Conservation (phyloP, 2,888 invertebrate species). For the Cosmopolites sordidus region DNA sequence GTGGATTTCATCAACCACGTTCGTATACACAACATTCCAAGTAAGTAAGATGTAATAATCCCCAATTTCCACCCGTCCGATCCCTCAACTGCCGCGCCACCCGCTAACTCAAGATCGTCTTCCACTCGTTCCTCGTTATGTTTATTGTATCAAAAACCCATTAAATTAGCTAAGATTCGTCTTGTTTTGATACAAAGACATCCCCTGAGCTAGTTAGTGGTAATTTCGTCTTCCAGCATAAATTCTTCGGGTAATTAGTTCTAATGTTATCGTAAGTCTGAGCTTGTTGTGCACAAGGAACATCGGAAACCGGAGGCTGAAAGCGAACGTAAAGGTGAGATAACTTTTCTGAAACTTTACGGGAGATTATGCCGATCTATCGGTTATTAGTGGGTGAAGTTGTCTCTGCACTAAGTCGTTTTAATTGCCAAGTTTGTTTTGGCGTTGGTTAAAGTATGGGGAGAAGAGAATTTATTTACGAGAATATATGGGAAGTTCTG, state of each 20-base stretch:
- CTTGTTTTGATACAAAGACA: background rate
- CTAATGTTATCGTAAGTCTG: background rate
- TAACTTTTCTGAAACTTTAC: conserved; percentile 1
- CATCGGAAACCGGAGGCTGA: background rate
- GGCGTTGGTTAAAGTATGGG: too few relatives aligned
- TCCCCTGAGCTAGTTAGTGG: background rate
- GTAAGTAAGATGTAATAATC: conserved; percentile 1
- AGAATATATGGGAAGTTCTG: too few relatives aligned
- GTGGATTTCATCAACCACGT: background rate
- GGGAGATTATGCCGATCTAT: background rate
- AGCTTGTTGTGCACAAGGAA: background rate
- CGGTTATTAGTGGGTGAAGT: background rate
- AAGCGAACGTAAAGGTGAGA: background rate
- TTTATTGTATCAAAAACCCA: conserved; percentile 1
- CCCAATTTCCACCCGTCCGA: background rate
- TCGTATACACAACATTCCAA: background rate
- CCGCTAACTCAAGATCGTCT: background rate
- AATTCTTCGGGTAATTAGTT: background rate
- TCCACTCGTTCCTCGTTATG: background rate
- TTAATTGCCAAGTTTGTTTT: conserved; percentile 1
- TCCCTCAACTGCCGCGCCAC: background rate
- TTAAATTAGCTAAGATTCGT: background rate
- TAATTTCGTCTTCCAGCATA: background rate
- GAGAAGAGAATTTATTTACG: too few relatives aligned
- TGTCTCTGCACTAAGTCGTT: background rate